A percentile compares a stretch with the other conserved stretches of the same genome.
Evolutionary conservation across 2,797 vertebrate species (phyloP).

Genomic region (Parauchenoglanis punctatus): DNA sequence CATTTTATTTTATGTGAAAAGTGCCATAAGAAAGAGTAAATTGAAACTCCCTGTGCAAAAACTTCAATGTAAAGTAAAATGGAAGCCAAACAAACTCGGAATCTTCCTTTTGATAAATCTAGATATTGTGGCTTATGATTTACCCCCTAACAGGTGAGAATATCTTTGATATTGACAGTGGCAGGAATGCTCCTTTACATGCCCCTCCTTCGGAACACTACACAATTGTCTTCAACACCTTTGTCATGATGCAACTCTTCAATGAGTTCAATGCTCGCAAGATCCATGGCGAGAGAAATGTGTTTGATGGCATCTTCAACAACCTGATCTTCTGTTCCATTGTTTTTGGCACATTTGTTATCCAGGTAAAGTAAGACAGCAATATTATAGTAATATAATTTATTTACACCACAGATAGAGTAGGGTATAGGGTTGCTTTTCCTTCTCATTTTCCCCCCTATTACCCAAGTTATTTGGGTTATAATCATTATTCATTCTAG

Average conservation of each 20-base stretch:
- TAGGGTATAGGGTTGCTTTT: neutral
- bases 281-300: slow-evolving; percentile 95
- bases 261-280: slow-evolving; percentile 96
- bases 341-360: slow-evolving; percentile 85
- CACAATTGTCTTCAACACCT: slow-evolving; percentile 97
- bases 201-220: slow-evolving; percentile 94
- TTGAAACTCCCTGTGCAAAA: neutral
- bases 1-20: neutral
- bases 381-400: neutral
- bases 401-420: neutral
- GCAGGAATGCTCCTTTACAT: slow-evolving; percentile 89
- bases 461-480: neutral
- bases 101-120: no score
- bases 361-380: slow-evolving; percentile 81
- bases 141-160: slow-evolving; percentile 79
- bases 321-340: slow-evolving; percentile 96
- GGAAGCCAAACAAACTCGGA: neutral
- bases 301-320: slow-evolving; percentile 92
- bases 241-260: slow-evolving; percentile 98
- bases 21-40: neutral
- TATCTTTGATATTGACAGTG: slow-evolving; percentile 90
- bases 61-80: neutral
- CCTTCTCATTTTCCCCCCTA: no score
- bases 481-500: neutral
- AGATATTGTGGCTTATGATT: neutral